Base-by-base conservation (phyloP, 2,888 invertebrate species). In the Andrena praecox region DNA sequence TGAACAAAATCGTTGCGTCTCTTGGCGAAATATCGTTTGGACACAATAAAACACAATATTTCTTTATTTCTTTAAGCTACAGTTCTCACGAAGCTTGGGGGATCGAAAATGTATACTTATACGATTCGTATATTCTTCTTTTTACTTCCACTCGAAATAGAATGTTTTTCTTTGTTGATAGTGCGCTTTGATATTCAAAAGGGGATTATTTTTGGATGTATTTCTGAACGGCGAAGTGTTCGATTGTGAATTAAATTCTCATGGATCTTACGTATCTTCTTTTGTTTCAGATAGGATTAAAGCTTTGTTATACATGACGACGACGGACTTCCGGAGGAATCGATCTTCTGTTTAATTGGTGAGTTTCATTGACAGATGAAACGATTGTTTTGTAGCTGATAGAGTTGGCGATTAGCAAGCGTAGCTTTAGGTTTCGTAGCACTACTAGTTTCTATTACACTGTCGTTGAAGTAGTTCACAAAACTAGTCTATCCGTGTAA, bases 261-360 rank as follows among this genome's bases (percentile, higher is more conserved):
- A 0, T 24, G 1, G 20, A 10, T 56, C 1, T 77, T n/a, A 52
- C 33, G 29, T 8, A 12, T 50, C 7, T 64, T 27, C 50, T 73
- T 62, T 60, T 56, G 54, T 84, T 79, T 67, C 68, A 84, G 81
- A 63, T 66, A 42, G 75, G 79, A 77, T 68, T 12, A 35, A 29
- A n/a, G 66, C 70, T 86, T 73, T 68, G 63, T 82, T 82, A 90
- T 90, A 88, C 87, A 92, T 92, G 91, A 91, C 89, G 87, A 88
- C 86, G 81, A 84, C 86, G 85, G 85, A 75, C 75, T 85, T 74
- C 83, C 84, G 80, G 88, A 84, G 75, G 85, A 69, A 89, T 84
- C 85, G 70, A 72, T 87, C 83, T 89, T 90, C 88, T 87, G 87
- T 89, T 89, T 89, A 89, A 91, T 87, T 89, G 92, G 92, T 92